Evolutionary conservation across 2,113 vertebrate genomes (phyloP), one percentile per base, ranked within the genome.

Genomic region (Corythornis cristatus): DNA sequence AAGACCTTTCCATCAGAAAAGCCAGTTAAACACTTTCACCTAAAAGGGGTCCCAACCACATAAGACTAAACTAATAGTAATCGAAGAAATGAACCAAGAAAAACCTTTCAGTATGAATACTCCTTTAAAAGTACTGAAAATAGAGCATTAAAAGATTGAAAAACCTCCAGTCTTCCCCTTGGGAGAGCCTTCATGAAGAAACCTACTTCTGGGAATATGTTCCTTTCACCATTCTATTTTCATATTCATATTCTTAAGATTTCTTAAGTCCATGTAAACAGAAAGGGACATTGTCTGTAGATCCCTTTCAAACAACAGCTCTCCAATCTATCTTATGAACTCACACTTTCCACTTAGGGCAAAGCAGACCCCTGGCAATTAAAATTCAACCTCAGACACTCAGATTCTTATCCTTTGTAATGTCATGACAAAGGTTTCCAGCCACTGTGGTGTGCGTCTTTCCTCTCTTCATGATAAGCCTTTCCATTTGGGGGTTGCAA

Each of bases 61-160:
- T 50, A 73, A n/a, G 15, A 73, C 62, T 50, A 62, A 58, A 87
- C 18, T 33, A 66, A 76, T 1, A 70, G 14, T 25, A 86, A 75
- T 65, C 40, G 78, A 72, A 83, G n/a, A 74, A 33, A 7, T 42
- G 40, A 93, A 58, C 25, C 79, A 89, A 76, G 21, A 5, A 73
- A 76, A 75, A 68, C 78, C 46, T 60, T 83, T 83, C 35, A 66
- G 16, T 10, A 60, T 31, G 11, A 56, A 31, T 77, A 58, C 6
- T 66, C 54, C 72, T 84, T 58, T 56, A 9, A 85, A 95, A 83
- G 37, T 60, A 77, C 43, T 80, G 60, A 88, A 89, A 91, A 74
- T 4, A 64, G 15, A 80, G n/a, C 26, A 75, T 74, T 88, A 72
- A 67, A 94, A 64, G 42, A 54, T 10, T 26, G 21, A 37, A 71